Evolutionary conservation across 64 coral and sea anemone genomes (phyloP), one percentile per base, ranked within the genome.

Genomic region (Actinia tenebrosa): DNA sequence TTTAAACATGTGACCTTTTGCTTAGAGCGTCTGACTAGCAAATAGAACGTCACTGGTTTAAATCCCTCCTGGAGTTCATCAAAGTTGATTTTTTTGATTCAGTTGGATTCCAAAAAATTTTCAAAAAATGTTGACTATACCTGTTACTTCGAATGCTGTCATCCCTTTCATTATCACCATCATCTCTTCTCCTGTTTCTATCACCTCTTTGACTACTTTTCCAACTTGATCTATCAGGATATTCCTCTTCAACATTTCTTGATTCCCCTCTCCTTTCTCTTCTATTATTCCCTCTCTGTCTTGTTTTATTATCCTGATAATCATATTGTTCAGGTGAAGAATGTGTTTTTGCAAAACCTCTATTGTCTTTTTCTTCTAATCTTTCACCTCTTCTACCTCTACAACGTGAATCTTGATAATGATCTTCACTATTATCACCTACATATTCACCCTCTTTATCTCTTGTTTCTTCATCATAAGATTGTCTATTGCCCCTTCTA

Each of bases 111-210:
- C 7, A 50, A 4, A 50, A 50, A 50, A 8, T 5, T 50, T 50
- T 50, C 47, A 50, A 37, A 37, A 37, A 37, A 37, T 37, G 30
- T 37, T 50, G 7, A 50, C 47, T 50, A 50, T 50, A 50, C 47
- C 47, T 50, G 47, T 50, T 50, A 50, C 47, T 77, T 25, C 81
- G 46, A n/a, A 20, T 45, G 22, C 81, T 84, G 11, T 60, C 62
- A 18, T 89, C 64, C 47, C 47, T 72, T 60, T 84, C 55, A 64
- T 23, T 53, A 0, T 90, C 89, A 79, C 58, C 50, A 77, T 55
- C 80, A 23, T 72, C 72, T 42, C 82, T 77, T 88, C 87, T 81
- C 5, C 37, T 63, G 10, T 53, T 63, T n/a, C 52, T 26, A 16
- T 60, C 22, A 26, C 44, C 68, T 53, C 60, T 89, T 9, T 89